Evolutionary conservation across 2,888 invertebrate species (phyloP).

Genomic region (Drosophila robusta): DNA sequence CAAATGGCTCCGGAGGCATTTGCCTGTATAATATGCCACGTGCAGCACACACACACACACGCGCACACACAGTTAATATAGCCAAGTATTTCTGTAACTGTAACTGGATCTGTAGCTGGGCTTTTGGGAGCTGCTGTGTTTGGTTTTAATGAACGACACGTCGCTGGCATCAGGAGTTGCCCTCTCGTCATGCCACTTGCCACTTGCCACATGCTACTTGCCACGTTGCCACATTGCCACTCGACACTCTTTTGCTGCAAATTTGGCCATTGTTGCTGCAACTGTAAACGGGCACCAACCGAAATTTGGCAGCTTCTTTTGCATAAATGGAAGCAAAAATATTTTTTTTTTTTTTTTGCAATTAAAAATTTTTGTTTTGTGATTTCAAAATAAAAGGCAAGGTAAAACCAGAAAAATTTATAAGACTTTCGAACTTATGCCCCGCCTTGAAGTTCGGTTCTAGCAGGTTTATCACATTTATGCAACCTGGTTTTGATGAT

Average conservation of each 20-base stretch:
- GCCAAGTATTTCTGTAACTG: slow-evolving; percentile 23
- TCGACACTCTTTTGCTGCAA: neutral
- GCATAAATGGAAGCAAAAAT: neutral
- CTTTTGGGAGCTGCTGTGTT: slow-evolving; percentile 2
- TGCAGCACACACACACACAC: slow-evolving; percentile 32
- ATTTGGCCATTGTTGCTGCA: slow-evolving; percentile 13
- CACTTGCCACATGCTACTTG: neutral
- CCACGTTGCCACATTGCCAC: slow-evolving; percentile 3
- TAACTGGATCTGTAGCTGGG: slow-evolving; percentile 12
- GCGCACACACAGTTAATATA: slow-evolving; percentile 37
- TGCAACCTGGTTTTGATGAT: no score
- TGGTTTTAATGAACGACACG: slow-evolving; percentile 31
- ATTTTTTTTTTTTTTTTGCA: neutral
- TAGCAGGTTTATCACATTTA: no score
- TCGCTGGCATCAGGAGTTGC: slow-evolving; percentile 15
- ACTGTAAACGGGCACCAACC: slow-evolving; percentile 3
- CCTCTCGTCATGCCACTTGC: slow-evolving; percentile 8
- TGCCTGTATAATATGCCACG: slow-evolving; percentile 64
- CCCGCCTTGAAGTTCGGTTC: no score
- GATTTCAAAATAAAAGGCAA: neutral
- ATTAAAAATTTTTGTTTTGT: neutral
- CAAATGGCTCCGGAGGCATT: slow-evolving; percentile 75
- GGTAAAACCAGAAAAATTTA: no score
- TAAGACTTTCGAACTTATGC: no score
- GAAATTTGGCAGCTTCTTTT: neutral